These are phyloP conservation scores for Smutsia gigantea DNA, from an alignment of 2,797 vertebrate species.

Conservation along the genomic window DNA sequence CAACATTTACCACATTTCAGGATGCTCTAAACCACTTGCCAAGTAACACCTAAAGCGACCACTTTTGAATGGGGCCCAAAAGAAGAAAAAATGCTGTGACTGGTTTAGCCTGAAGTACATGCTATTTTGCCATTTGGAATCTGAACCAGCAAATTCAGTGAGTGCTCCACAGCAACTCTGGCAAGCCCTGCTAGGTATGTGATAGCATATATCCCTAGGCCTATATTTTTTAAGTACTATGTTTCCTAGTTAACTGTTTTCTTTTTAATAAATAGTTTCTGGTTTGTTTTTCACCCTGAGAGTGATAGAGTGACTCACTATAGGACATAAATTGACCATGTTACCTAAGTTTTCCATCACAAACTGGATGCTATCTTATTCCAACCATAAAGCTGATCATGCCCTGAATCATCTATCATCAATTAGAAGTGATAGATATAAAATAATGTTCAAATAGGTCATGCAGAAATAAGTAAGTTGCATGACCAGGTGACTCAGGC, in stretches of 20 bases:
- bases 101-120: background rate
- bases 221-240: background rate
- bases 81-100: background rate
- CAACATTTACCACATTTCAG: background rate
- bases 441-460: background rate
- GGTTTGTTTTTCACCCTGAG: background rate
- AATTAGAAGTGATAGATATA: background rate
- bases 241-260: background rate
- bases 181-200: background rate
- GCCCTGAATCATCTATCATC: background rate
- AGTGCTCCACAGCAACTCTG: background rate
- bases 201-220: background rate
- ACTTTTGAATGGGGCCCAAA: background rate
- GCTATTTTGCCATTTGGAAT: background rate
- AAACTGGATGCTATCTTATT: background rate
- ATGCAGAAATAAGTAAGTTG: background rate
- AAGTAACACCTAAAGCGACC: background rate
- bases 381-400: background rate
- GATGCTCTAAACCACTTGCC: background rate
- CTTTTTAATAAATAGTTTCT: background rate
- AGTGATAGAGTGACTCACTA: background rate
- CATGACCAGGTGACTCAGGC: background rate
- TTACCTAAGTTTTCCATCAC: background rate
- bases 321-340: background rate
- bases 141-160: background rate